phyloP scores from a whole-genome alignment of 2,888 invertebrate species.

The Heliconius hortense region DNA sequence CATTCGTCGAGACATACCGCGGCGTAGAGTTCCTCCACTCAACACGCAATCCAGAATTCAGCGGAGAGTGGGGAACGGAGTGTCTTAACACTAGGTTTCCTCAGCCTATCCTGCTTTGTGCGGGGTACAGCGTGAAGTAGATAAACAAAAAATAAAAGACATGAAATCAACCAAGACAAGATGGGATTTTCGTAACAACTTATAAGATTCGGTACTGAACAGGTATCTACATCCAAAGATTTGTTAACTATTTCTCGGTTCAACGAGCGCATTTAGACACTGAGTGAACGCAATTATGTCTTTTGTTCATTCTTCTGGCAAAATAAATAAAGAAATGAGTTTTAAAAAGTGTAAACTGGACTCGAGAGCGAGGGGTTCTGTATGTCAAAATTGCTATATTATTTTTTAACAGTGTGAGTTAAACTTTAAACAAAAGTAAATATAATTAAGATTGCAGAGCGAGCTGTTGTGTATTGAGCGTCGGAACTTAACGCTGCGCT shows the following conservation, averaged over 20 bases:
- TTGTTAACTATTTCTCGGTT: slow-evolving; percentile 21
- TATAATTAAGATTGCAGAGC: no score
- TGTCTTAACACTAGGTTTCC: no score
- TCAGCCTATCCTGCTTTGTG: no score
- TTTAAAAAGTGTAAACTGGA: neutral
- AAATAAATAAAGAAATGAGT: slow-evolving; percentile 1
- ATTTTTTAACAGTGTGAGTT: neutral
- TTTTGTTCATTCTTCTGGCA: slow-evolving; percentile 3
- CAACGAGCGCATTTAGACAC: slow-evolving; percentile 22
- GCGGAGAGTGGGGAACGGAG: no score
- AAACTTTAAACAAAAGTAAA: no score
- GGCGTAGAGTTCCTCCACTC: no score
- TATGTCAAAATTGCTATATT: neutral
- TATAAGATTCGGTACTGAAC: slow-evolving; percentile 10
- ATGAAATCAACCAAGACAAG: neutral
- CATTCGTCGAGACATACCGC: no score
- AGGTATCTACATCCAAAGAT: slow-evolving; percentile 4
- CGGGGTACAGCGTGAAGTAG: no score
- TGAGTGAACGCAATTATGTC: slow-evolving; percentile 1
- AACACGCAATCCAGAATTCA: no score
- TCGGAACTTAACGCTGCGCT: neutral
- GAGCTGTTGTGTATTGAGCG: neutral
- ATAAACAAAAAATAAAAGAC: neutral
- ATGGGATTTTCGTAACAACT: slow-evolving; percentile 4
- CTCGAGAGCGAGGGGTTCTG: neutral